Base-by-base conservation (phyloP, 1,140 invertebrate species). In the Neodiprion pinetum region DNA sequence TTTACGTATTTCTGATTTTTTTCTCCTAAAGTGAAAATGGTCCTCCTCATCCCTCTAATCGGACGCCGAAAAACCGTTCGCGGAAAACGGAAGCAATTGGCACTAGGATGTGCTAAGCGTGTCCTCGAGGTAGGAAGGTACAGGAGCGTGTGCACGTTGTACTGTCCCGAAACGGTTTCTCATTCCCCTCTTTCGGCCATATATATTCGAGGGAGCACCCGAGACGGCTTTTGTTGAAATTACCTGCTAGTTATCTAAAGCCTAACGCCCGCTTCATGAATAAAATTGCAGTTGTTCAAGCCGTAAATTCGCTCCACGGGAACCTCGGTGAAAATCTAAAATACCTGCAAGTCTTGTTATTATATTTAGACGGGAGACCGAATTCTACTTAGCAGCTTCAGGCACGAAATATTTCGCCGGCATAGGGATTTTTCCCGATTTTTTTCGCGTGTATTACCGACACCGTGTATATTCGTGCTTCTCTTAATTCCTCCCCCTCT, bases 321-420 rank as follows among this genome's bases (percentile, higher is more conserved):
- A 5, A 5, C 28, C 28, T 40, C 28, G 28, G 28, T 40, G 28
- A 40, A 40, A 40, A 40, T 40, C 28, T 40, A 40, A 40, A 40
- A 40, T 40, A 40, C 28, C 28, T 40, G 28, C 28, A 4, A 40
- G 28, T 40, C 28, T 40, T 40, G 28, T 40, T 40, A 21, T 21
- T 21, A 21, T 21, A 21, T 21, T 21, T 21, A 21, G 17, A 21
- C 17, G 17, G 17, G 17, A 21, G 72, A 72, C 73, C 80, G 82
- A 85, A 85, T 85, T 11, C 53, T 61, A 85, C 84, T 85, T 85
- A 81, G 80, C 78, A 77, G 76, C 75, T 79, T 48, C 53, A n/a
- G 53, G 53, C 53, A 61, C 53, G 1, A n/a, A 0, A 11, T n/a
- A 11, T n/a, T n/a, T 61, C 53, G 53, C 53, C 53, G 53, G 10